Base-by-base conservation (phyloP, 2,113 vertebrate species). In the Pseudorhombus dupliciocellatus region DNA sequence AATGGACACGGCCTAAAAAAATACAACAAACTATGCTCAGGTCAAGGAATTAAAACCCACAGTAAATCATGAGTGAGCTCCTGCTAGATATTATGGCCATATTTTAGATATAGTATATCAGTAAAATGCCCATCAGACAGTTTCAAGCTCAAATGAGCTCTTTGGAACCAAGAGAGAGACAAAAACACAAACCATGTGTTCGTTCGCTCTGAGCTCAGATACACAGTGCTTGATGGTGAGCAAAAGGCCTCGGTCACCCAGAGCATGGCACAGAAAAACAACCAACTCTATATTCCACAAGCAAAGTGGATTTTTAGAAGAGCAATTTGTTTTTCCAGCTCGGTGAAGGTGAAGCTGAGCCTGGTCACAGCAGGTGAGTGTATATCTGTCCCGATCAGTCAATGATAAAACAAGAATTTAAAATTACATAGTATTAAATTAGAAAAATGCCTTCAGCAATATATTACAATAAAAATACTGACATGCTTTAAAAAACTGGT, bases 361-460 rank as follows among this genome's bases (percentile, higher is more conserved):
- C 52, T 54, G 64, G 34, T 85, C 67, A 66, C 40, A 28, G 24
- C 75, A 66, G 68, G 75, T 72, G 68, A 66, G 62, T 40, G 25
- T 22, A 11, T 37, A 18, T 54, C 28, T 51, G 46, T 55, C 26
- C 46, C 54, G n/a, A 4, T 59, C 21, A 20, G 44, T 61, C n/a
- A 56, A 69, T 2, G 18, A 51, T 3, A 12, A 15, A 14, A 59
- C 59, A 26, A 22, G 4, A 51, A 25, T 54, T 12, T 55, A 5
- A 40, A 55, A 28, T 55, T 2, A 51, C 12, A 9, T n/a, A 50
- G 16, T 54, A 12, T 15, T 14, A 54, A 54, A 7, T 16, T 4
- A 53, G 14, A 44, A 44, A 53, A 25, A 25, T 52, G 42, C 42
- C 16, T 20, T 37, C 2, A 3, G 12, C 34, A 37, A n/a, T 50